phyloP scores from a whole-genome alignment of 1,140 invertebrate genomes.

The Atta cephalotes region DNA sequence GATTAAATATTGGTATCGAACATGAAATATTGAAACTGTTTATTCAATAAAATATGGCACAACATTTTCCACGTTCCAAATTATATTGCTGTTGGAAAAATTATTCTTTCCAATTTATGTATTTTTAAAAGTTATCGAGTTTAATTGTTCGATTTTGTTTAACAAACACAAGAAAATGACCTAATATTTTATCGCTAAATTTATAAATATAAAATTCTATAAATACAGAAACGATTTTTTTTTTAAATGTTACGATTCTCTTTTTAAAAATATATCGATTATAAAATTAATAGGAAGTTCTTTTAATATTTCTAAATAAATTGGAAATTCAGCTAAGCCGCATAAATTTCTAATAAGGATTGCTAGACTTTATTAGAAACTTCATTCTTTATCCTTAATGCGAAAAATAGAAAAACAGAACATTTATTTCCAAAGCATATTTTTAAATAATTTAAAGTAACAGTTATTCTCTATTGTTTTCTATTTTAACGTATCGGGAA shows the following conservation, averaged over 20 bases:
- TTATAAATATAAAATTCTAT: background rate
- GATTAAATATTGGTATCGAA: slow-evolving; percentile 26
- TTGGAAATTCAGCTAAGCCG: background rate
- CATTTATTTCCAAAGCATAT: background rate
- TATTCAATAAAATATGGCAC: slow-evolving; percentile 13
- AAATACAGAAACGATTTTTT: background rate
- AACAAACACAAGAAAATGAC: background rate
- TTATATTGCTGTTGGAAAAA: slow-evolving; percentile 12
- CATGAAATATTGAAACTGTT: slow-evolving; percentile 15
- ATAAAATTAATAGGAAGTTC: background rate
- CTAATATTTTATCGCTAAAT: background rate
- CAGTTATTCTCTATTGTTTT: background rate
- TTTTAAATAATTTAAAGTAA: background rate
- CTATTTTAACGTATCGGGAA: background rate
- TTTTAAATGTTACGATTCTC: background rate
- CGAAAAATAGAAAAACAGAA: background rate
- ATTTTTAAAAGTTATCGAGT: background rate
- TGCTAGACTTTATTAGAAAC: too few relatives aligned
- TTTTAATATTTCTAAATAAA: background rate
- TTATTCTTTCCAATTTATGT: background rate
- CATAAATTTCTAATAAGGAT: background rate
- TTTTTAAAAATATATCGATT: background rate
- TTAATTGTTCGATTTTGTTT: background rate
- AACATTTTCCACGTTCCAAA: background rate
- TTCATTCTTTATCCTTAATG: background rate